Percentiles rank a stretch among this genome's conserved stretches.
These are phyloP conservation scores for Tachysurus vachellii DNA, from an alignment of 2,113 vertebrate genomes.

Conservation along the genomic window DNA sequence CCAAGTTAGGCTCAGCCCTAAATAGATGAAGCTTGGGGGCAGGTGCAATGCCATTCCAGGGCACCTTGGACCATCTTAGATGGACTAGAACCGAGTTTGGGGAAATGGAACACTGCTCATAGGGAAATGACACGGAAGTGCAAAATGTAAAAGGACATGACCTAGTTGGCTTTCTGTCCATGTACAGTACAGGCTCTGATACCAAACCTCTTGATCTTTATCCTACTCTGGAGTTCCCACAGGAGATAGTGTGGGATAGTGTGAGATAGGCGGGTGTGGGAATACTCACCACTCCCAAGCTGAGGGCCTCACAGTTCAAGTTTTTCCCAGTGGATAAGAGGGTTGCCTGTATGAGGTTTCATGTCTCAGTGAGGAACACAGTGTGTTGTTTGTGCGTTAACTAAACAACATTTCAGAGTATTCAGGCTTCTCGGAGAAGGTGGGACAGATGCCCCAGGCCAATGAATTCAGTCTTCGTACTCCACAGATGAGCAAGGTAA, in stretches of 20 bases:
- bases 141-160: not conserved
- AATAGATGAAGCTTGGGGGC: not conserved
- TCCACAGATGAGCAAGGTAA: not conserved
- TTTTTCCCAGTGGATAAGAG: not conserved
- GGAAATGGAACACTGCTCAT: not conserved
- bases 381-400: conserved; percentile 1
- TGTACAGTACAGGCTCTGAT: not conserved
- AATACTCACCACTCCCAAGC: conserved; percentile 11
- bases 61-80: not conserved
- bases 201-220: conserved; percentile 14
- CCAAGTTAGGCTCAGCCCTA: not conserved
- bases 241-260: no score
- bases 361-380: conserved; percentile 9
- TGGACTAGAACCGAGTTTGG: not conserved
- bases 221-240: not conserved
- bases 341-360: not conserved
- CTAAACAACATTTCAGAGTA: not conserved
- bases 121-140: not conserved
- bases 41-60: not conserved
- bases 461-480: not conserved
- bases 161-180: not conserved
- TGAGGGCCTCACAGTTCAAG: not conserved
- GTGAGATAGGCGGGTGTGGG: not conserved
- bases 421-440: not conserved
- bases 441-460: not conserved